phyloP scores from a whole-genome alignment of 2,113 vertebrate species.

The Tachuris rubrigastra region DNA sequence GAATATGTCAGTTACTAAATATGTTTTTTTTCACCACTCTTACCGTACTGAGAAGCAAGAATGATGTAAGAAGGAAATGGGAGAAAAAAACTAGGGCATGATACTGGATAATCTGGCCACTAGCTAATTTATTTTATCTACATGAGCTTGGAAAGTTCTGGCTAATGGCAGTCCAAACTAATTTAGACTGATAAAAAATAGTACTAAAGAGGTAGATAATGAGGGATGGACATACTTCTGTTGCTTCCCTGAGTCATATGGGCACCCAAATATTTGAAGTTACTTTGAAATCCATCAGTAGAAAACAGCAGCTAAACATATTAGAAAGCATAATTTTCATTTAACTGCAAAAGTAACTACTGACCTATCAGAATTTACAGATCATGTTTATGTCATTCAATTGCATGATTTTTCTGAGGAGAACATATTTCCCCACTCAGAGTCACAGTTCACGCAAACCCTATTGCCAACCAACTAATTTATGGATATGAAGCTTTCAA shows the following conservation, averaged over 20 bases:
- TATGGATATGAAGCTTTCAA: constrained; percentile 47
- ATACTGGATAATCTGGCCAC: neutral
- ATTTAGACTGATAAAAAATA: neutral
- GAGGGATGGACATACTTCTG: neutral
- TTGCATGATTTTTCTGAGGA: neutral
- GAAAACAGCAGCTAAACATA: neutral
- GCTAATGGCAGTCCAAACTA: neutral
- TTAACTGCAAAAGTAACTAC: neutral
- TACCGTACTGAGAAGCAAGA: neutral
- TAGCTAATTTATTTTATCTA: neutral
- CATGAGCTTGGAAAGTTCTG: neutral
- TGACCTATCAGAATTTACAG: neutral
- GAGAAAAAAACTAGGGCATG: neutral
- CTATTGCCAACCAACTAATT: constrained; percentile 36
- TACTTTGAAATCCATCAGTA: neutral
- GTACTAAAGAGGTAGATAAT: neutral
- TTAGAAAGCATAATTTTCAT: neutral
- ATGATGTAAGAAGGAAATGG: neutral
- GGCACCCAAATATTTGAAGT: neutral
- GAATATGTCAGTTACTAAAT: neutral
- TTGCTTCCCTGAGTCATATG: neutral
- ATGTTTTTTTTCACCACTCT: neutral
- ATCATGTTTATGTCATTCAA: neutral
- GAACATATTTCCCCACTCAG: neutral
- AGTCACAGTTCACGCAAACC: neutral